Conservation (phyloP, 2,888 invertebrate genomes). For the Caenorhabditis imperialis region DNA sequence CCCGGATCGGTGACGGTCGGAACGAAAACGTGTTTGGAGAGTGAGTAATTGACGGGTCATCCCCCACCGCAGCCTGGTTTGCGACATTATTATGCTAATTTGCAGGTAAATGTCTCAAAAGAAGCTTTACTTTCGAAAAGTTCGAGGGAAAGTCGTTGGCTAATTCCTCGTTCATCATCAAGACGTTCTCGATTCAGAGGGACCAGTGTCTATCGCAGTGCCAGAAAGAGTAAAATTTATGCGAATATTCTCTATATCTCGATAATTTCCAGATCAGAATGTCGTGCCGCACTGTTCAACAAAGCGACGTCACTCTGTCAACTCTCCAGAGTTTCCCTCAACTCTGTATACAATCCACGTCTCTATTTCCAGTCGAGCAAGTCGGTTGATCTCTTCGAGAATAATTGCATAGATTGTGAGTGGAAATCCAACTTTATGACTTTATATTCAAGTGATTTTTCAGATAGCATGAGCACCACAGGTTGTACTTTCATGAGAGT, state of each 20-base stretch:
- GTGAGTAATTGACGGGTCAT: conserved; percentile 35
- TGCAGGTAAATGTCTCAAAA: conserved; percentile 45
- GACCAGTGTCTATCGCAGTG: conserved; percentile 64
- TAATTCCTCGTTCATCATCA: conserved; percentile 33
- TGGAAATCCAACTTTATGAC: conserved; percentile 6
- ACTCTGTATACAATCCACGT: conserved; percentile 68
- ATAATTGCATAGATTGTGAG: conserved; percentile 67
- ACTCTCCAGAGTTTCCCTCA: conserved; percentile 61
- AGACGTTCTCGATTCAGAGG: conserved; percentile 40
- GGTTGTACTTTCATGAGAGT: conserved; percentile 59
- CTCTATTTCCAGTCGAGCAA: conserved; percentile 56
- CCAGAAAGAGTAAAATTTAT: conserved; percentile 56
- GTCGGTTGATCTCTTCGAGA: conserved; percentile 69
- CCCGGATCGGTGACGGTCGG: conserved; percentile 28
- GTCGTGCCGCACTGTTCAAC: conserved; percentile 59
- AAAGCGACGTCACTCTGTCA: conserved; percentile 51
- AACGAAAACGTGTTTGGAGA: conserved; percentile 50
- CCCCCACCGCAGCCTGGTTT: too few species aligned
- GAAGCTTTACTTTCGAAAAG: conserved; percentile 60
- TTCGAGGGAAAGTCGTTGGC: conserved; percentile 26
- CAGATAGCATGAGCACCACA: conserved; percentile 30
- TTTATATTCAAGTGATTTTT: conserved; percentile 10
- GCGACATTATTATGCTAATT: conserved; percentile 2
- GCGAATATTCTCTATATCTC: background rate
- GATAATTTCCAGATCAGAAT: conserved; percentile 46